Percentiles rank a stretch among this genome's conserved stretches.
Evolutionary conservation across 1,140 invertebrate genomes (phyloP).

Genomic region (Zaprionus camerounensis): DNA sequence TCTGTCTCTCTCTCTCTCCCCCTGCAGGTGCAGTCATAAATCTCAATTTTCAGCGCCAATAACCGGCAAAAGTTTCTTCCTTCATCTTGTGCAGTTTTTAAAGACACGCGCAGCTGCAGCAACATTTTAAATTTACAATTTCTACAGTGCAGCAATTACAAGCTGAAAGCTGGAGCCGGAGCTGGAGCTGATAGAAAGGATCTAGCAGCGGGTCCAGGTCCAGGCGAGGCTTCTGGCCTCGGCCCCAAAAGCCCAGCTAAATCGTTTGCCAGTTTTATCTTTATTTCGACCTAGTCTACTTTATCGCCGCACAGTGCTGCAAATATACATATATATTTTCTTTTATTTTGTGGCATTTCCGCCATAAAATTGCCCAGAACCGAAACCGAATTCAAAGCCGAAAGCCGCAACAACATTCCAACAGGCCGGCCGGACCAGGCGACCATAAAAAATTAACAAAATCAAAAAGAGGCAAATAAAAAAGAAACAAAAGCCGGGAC

Average conservation of each 20-base stretch:
- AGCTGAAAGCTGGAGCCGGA: not conserved
- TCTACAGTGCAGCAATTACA: constrained; percentile 67
- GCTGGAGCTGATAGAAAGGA: constrained; percentile 7
- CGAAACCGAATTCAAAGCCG: constrained; percentile 8
- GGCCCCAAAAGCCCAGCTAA: constrained; percentile 28
- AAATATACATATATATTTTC: constrained; percentile 57
- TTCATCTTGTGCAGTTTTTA: constrained; percentile 29
- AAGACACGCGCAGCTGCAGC: constrained; percentile 37
- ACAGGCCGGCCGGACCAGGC: constrained; percentile 45
- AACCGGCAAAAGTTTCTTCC: constrained; percentile 40
- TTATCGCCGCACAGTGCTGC: constrained; percentile 63
- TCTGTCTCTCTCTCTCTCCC: not conserved
- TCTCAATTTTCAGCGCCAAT: constrained; percentile 53
- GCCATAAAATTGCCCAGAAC: constrained; percentile 64
- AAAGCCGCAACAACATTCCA: constrained; percentile 43
- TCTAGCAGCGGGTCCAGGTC: not conserved
- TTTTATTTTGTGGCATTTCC: constrained; percentile 82
- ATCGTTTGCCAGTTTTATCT: constrained; percentile 72
- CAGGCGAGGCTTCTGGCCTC: not conserved
- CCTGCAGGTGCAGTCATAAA: constrained; percentile 47
- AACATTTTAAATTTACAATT: constrained; percentile 57
- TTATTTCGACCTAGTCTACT: constrained; percentile 80
- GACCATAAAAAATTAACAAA: constrained; percentile 80
- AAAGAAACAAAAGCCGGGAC: constrained; percentile 8
- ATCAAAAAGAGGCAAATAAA: constrained; percentile 52